A percentile compares a stretch with the other conserved stretches of the same genome.
Conservation (phyloP, 2,113 vertebrate genomes). For the Bufo gargarizans region DNA sequence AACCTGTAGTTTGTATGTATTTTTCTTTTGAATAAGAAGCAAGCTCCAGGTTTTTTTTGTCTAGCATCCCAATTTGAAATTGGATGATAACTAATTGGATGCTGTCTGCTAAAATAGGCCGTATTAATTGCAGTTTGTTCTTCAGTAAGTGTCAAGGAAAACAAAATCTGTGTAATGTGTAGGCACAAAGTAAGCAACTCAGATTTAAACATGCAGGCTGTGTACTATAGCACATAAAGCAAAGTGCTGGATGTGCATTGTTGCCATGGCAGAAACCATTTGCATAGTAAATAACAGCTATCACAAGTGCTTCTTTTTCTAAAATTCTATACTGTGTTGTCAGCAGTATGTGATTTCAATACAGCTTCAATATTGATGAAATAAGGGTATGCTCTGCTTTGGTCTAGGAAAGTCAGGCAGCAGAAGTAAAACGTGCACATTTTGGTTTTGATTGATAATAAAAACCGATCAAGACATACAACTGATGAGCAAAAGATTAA, state of each 20-base stretch:
- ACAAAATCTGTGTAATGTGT: constrained; percentile 79
- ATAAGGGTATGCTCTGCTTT: constrained; percentile 67
- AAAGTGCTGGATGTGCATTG: constrained; percentile 69
- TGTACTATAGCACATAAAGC: constrained; percentile 70
- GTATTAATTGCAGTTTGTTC: constrained; percentile 81
- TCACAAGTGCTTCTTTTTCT: constrained; percentile 75
- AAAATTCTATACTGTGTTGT: constrained; percentile 75
- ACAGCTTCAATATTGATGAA: constrained; percentile 71
- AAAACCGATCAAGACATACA: not conserved
- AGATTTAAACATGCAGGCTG: constrained; percentile 74
- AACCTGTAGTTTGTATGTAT: constrained; percentile 79
- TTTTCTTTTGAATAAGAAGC: constrained; percentile 78
- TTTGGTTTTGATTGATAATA: not conserved
- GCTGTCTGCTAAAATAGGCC: constrained; percentile 78
- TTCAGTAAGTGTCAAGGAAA: constrained; percentile 79
- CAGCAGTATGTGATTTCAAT: constrained; percentile 67
- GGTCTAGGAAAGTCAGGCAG: constrained; percentile 34
- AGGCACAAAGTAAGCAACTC: constrained; percentile 69
- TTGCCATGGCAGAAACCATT: constrained; percentile 75
- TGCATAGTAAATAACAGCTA: constrained; percentile 80
- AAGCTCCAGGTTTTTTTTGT: constrained; percentile 73
- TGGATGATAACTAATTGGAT: constrained; percentile 81
- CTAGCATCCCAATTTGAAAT: constrained; percentile 78
- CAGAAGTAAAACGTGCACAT: not conserved
- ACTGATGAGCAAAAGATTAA: no score